Percentiles rank a stretch among this genome's conserved stretches.
Conservation (phyloP, 64 coral and sea anemone genomes). For the Orbicella faveolata region DNA sequence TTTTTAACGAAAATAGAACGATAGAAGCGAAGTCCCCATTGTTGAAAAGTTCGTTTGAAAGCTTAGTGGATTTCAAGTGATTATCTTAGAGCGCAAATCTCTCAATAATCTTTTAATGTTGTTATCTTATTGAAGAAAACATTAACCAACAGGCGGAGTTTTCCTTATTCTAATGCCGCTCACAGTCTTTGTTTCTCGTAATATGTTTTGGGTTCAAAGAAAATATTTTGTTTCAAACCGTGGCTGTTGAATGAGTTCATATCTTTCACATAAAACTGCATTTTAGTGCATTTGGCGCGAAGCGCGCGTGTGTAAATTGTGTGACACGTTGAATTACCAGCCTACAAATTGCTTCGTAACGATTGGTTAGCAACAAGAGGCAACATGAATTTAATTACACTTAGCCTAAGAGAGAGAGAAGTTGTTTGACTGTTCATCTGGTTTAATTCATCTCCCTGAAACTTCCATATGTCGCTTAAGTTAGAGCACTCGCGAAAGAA, state of each 20-base stretch:
- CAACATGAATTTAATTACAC: slow-evolving; percentile 2
- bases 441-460: not conserved
- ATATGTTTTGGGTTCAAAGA: not conserved
- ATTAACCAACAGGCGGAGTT: not conserved
- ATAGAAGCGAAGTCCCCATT: not conserved
- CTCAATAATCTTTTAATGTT: slow-evolving; percentile 8
- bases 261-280: not conserved
- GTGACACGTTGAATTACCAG: not conserved
- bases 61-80: not conserved
- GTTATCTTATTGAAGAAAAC: slow-evolving; percentile 22
- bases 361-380: not conserved
- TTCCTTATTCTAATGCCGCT: not conserved
- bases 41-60: not conserved
- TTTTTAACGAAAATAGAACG: not conserved
- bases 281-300: slow-evolving; percentile 9
- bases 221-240: slow-evolving; percentile 29
- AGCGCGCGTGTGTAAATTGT: not conserved
- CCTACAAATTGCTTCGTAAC: not conserved
- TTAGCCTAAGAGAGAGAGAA: not conserved
- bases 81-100: not conserved
- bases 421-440: not conserved
- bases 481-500: not conserved
- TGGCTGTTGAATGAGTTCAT: not conserved
- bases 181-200: slow-evolving; percentile 26
- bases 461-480: not conserved